These are phyloP conservation scores for Liparis tanakae DNA, from an alignment of 2,797 vertebrate genomes.

Conservation along the genomic window DNA sequence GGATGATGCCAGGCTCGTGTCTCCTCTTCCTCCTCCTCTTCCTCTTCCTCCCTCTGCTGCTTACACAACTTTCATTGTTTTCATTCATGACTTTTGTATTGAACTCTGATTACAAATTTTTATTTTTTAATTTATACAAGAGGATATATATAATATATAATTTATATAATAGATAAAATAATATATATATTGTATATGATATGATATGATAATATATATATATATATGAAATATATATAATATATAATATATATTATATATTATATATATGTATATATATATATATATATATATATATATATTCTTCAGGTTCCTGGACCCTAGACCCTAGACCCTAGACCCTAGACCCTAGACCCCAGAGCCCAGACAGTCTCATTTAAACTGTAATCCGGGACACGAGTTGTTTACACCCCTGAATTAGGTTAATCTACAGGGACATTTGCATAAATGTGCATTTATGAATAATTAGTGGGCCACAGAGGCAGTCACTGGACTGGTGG, in stretches of 20 bases:
- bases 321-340: no score
- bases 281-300: no score
- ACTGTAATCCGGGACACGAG: constrained; percentile 79
- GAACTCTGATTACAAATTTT: no score
- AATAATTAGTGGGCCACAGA: constrained; percentile 82
- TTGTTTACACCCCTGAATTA: constrained; percentile 83
- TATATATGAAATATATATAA: no score
- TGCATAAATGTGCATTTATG: constrained; percentile 86
- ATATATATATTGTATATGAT: no score
- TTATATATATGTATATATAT: no score
- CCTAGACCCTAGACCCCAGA: no score
- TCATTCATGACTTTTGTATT: background rate
- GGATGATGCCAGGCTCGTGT: background rate
- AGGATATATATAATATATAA: no score
- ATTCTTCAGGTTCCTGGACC: constrained; percentile 74
- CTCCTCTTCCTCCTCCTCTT: background rate
- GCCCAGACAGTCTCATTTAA: constrained; percentile 79
- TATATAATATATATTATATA: no score
- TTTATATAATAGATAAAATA: no score
- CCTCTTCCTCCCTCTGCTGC: background rate
- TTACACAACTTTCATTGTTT: background rate
- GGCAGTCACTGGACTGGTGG: constrained; percentile 24
- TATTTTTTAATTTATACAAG: no score
- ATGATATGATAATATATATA: no score
- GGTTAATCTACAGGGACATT: constrained; percentile 83